Evolutionary conservation across 2,113 vertebrate genomes (phyloP), one percentile per base, ranked within the genome.

Genomic region (Neodontobutis hainanensis): DNA sequence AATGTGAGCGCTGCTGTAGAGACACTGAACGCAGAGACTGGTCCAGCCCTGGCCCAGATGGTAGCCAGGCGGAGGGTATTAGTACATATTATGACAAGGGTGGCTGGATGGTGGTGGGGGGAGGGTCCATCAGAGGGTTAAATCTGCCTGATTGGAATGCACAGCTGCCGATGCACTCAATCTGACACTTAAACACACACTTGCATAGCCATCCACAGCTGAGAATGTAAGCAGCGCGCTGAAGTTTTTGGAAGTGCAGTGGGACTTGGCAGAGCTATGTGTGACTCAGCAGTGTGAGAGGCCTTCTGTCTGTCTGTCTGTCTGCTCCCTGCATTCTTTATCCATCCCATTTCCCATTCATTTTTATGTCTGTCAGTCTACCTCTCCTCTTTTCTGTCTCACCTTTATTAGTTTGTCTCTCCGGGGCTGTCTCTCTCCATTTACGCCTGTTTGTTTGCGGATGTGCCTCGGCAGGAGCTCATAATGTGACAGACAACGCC

Each of bases 71-170:
- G 52, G 47, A 62, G 61, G 75, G 66, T 79, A 84, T 90, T 84
- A 88, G 66, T 57, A 74, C 65, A 75, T 82, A 75, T 74, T 66
- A 63, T 57, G 70, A 63, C 27, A 58, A 60, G 48, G 68, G 53
- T 61, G 68, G 35, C 12, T 57, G 45, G 5, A n/a, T 42, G 11
- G 59, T 5, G 47, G 68, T 73, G 77, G 81, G 69, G 82, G 83
- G 81, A 50, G 67, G 19, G 19, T 27, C 19, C 19, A 27, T 27
- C 19, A 68, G 52, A 73, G 87, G 85, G 87, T 88, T 83, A 89
- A 87, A 82, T 78, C 82, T 81, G 75, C 64, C 38, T 87, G 89
- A 90, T 88, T 90, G 87, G 86, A 87, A 89, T 90, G 79, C 75
- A 86, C 87, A 89, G 87, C 87, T 90, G 89, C 83, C 79, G 48